Percentiles rank a stretch among this genome's conserved stretches.
phyloP scores from a whole-genome alignment of 2,888 invertebrate species.

The Heliconius sara region DNA sequence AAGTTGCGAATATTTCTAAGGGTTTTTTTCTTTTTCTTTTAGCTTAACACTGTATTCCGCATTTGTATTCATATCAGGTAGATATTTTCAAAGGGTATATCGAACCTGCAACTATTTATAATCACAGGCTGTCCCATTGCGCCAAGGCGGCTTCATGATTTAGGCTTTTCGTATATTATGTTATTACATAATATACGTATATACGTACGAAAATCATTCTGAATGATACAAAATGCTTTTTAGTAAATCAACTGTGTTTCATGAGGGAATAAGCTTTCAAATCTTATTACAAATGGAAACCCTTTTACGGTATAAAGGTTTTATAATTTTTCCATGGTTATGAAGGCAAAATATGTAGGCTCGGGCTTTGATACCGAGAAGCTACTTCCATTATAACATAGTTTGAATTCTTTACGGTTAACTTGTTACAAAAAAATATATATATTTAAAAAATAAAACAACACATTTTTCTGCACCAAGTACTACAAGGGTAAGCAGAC shows the following conservation, averaged over 20 bases:
- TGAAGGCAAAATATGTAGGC: neutral
- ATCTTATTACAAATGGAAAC: constrained; percentile 19
- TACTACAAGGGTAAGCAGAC: neutral
- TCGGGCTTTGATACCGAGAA: neutral
- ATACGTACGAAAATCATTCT: neutral
- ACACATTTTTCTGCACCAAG: neutral
- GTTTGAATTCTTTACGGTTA: neutral
- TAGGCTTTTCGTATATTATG: neutral
- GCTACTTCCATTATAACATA: neutral
- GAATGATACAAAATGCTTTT: constrained; percentile 17
- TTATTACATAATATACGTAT: too few species aligned
- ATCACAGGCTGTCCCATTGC: too few species aligned
- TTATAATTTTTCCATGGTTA: constrained; percentile 7
- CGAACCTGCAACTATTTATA: too few species aligned
- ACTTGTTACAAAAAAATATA: neutral
- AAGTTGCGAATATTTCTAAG: too few species aligned
- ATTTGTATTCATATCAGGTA: too few species aligned
- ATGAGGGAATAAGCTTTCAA: constrained; percentile 39
- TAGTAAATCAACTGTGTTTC: neutral
- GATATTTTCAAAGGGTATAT: too few species aligned
- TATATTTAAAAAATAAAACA: neutral
- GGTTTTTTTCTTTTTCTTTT: too few species aligned
- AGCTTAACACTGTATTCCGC: too few species aligned
- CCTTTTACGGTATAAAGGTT: constrained; percentile 9
- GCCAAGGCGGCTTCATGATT: neutral